These are phyloP conservation scores for Daboia siamensis DNA, from an alignment of 2,113 vertebrate species.

Conservation along the genomic window DNA sequence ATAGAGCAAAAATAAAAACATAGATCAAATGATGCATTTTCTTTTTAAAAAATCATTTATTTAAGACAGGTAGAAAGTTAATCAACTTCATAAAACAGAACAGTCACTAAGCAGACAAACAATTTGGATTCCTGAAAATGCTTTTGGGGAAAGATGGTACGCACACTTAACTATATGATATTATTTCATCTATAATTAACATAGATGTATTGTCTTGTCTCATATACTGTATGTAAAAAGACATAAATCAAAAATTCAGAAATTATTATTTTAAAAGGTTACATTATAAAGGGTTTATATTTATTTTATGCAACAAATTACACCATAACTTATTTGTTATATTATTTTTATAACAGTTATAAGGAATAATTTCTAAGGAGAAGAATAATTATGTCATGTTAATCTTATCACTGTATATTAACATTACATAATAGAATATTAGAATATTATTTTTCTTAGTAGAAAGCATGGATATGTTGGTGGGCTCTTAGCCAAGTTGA, in stretches of 20 bases:
- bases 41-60: not conserved
- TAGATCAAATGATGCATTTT: not conserved
- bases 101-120: not conserved
- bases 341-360: not conserved
- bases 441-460: conserved; percentile 62
- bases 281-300: not conserved
- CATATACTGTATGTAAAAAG: not conserved
- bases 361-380: conserved; percentile 30
- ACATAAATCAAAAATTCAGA: not conserved
- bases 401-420: conserved; percentile 48
- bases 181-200: not conserved
- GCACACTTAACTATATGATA: not conserved
- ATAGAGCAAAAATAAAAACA: not conserved
- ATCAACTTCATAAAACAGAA: not conserved
- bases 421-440: not conserved
- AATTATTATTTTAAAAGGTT: not conserved
- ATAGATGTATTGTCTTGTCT: not conserved
- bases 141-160: not conserved
- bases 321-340: not conserved
- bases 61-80: not conserved
- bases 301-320: not conserved
- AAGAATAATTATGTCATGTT: conserved; percentile 43
- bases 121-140: not conserved
- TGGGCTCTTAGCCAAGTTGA: conserved; percentile 50
- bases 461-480: conserved; percentile 54